Evolutionary conservation across 2,888 invertebrate genomes (phyloP).

Genomic region (Apamea sordens): DNA sequence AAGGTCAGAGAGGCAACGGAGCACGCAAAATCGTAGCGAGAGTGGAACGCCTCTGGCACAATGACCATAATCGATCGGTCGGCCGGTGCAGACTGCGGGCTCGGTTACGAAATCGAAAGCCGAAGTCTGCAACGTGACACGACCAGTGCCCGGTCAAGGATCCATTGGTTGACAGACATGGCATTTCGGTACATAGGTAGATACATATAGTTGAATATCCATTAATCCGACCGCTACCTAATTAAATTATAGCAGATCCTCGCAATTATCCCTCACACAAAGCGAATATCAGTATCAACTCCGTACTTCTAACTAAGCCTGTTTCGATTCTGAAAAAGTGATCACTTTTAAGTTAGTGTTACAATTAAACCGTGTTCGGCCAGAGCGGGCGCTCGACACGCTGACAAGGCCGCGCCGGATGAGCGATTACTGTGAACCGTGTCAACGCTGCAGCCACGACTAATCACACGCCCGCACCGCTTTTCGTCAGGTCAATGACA

Average conservation of each 20-base stretch:
- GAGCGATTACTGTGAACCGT: conserved; percentile 85
- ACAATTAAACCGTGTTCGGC: conserved; percentile 44
- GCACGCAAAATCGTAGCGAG: conserved; percentile 75
- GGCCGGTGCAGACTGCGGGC: conserved; percentile 75
- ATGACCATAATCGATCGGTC: conserved; percentile 83
- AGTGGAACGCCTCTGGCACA: conserved; percentile 81
- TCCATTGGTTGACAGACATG: conserved; percentile 63
- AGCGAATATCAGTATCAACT: background rate
- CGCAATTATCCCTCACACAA: conserved; percentile 9
- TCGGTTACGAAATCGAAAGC: conserved; percentile 84
- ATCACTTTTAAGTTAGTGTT: conserved; percentile 40
- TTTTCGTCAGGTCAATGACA: conserved; percentile 81
- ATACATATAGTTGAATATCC: conserved; percentile 27
- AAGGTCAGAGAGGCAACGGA: conserved; percentile 73
- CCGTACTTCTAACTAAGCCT: background rate
- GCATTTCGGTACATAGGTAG: conserved; percentile 30
- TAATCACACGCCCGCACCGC: conserved; percentile 79
- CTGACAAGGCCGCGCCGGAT: conserved; percentile 85
- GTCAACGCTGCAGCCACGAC: conserved; percentile 83
- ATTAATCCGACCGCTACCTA: conserved; percentile 19
- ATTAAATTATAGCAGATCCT: conserved; percentile 12
- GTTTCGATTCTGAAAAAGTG: conserved; percentile 10
- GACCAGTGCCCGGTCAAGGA: conserved; percentile 82
- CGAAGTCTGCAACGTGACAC: conserved; percentile 78
- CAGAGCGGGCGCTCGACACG: conserved; percentile 56